These are phyloP conservation scores for Spondyliosoma cantharus DNA, from an alignment of 2,797 vertebrate species.

Conservation along the genomic window DNA sequence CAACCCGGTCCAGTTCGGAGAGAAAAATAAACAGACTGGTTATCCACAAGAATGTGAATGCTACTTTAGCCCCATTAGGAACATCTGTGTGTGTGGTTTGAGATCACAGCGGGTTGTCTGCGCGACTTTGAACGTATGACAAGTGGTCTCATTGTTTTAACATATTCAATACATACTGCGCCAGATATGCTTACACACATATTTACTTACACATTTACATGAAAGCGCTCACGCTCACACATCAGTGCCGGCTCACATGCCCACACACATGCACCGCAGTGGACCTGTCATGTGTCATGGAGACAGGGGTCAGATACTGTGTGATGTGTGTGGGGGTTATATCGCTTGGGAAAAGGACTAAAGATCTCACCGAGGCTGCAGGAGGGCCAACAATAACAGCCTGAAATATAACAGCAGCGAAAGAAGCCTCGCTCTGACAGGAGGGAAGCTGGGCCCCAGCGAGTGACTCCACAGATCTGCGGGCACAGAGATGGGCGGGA, in stretches of 20 bases:
- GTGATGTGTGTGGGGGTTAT: constrained; percentile 84
- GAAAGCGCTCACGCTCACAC: constrained; percentile 33
- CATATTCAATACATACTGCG: constrained; percentile 66
- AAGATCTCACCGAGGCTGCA: constrained; percentile 87
- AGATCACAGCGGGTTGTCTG: constrained; percentile 79
- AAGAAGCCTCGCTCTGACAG: constrained; percentile 74
- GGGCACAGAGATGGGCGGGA: constrained; percentile 83
- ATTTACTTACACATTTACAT: constrained; percentile 60
- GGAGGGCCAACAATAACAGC: constrained; percentile 94
- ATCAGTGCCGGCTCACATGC: constrained; percentile 39
- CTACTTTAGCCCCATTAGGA: constrained; percentile 84
- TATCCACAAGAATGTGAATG: constrained; percentile 82
- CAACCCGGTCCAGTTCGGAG: constrained; percentile 71
- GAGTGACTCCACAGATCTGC: constrained; percentile 86
- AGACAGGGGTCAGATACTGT: constrained; percentile 85
- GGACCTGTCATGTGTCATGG: constrained; percentile 83
- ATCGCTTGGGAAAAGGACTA: constrained; percentile 93
- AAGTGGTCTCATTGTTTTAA: constrained; percentile 78
- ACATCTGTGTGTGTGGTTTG: constrained; percentile 83
- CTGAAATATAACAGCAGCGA: constrained; percentile 91
- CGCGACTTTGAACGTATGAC: constrained; percentile 78
- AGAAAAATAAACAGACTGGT: constrained; percentile 82
- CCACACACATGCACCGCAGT: constrained; percentile 48
- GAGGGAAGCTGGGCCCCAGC: constrained; percentile 78
- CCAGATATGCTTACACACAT: constrained; percentile 54